Percentiles rank a stretch among this genome's conserved stretches.
Conservation (phyloP, 1,140 invertebrate species). For the Platorchestia sp. region DNA sequence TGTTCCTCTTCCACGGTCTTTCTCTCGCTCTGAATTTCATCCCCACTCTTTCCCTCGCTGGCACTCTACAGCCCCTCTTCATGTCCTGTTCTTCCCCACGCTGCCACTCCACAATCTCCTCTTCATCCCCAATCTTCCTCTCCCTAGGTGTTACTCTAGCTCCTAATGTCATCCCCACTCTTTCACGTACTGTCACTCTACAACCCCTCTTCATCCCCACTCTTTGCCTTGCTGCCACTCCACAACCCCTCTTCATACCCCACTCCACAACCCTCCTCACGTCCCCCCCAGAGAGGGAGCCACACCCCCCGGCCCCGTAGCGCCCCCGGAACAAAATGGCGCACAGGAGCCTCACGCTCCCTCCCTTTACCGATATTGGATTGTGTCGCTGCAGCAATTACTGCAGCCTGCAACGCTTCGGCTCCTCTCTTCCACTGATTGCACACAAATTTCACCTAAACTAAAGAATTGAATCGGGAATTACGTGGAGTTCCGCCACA, state of each 20-base stretch:
- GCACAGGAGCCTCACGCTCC: neutral
- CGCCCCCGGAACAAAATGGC: slow-evolving; percentile 46
- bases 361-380: slow-evolving; percentile 34
- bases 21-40: neutral
- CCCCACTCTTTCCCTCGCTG: slow-evolving; percentile 52
- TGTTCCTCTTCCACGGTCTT: neutral
- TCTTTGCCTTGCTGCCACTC: neutral
- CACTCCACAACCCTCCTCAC: slow-evolving; percentile 34
- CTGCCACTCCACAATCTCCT: too few species aligned
- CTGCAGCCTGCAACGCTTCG: neutral
- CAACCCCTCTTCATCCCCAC: too few species aligned
- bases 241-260: neutral
- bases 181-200: too few species aligned
- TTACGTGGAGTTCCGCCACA: neutral
- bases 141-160: too few species aligned
- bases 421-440: neutral
- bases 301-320: neutral
- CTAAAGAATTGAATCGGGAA: neutral
- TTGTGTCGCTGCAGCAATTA: slow-evolving; percentile 6
- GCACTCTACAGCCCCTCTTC: too few species aligned
- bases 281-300: neutral
- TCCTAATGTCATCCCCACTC: too few species aligned
- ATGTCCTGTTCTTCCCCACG: too few species aligned
- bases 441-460: neutral
- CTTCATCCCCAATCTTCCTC: too few species aligned